phyloP scores from a whole-genome alignment of 2,888 invertebrate genomes.

The Agrochola litura region DNA sequence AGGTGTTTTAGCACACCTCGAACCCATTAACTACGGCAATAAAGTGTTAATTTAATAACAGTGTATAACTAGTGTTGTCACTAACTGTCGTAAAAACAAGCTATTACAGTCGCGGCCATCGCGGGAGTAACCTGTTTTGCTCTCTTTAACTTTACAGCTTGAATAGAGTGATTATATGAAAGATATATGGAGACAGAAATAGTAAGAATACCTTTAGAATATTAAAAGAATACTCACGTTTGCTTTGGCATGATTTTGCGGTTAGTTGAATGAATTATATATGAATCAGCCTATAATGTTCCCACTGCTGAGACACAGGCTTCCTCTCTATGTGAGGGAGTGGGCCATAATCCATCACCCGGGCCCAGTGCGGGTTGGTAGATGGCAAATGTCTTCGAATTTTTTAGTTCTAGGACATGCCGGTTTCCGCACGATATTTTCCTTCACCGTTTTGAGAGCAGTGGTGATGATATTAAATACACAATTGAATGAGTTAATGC shows the following conservation, averaged over 20 bases:
- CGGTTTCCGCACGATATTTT: too few relatives aligned
- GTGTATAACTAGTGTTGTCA: slow-evolving; percentile 55
- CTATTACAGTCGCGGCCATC: slow-evolving; percentile 31
- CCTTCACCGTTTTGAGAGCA: too few relatives aligned
- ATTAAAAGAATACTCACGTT: slow-evolving; percentile 7
- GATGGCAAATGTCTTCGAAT: too few relatives aligned
- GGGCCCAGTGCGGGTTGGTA: too few relatives aligned
- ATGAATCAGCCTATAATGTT: too few relatives aligned
- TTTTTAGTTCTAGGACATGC: too few relatives aligned
- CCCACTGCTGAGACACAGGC: too few relatives aligned
- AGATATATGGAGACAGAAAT: slow-evolving; percentile 27
- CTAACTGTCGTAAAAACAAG: slow-evolving; percentile 54
- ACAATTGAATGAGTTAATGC: too few relatives aligned
- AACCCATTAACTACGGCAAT: slow-evolving; percentile 34
- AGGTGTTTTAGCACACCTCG: slow-evolving; percentile 48
- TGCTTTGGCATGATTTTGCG: slow-evolving; percentile 7
- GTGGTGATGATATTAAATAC: too few relatives aligned
- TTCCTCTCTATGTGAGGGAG: too few relatives aligned
- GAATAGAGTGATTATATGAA: slow-evolving; percentile 47
- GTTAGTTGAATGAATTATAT: too few relatives aligned
- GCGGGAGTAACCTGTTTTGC: slow-evolving; percentile 47
- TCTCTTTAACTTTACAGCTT: slow-evolving; percentile 36
- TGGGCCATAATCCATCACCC: too few relatives aligned
- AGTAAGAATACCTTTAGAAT: neutral
- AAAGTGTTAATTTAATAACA: slow-evolving; percentile 60